These are phyloP conservation scores for Cyclina sinensis DNA, from an alignment of 1,140 invertebrate species.

Conservation along the genomic window DNA sequence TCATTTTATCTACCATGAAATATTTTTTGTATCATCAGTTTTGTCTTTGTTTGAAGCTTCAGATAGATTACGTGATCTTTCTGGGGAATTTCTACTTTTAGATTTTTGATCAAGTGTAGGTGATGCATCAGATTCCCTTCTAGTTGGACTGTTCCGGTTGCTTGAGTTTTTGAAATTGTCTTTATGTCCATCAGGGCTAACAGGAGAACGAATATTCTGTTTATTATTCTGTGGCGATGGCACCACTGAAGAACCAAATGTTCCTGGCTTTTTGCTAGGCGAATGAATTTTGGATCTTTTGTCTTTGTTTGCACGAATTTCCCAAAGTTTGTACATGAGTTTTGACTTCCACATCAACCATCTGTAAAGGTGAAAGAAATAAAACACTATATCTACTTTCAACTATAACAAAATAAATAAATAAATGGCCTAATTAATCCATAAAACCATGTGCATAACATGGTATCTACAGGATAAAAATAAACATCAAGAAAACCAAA, in stretches of 20 bases:
- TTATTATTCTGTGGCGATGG: not conserved
- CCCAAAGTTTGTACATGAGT: conserved; percentile 70
- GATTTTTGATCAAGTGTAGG: not conserved
- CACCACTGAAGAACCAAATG: not conserved
- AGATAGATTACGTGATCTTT: conserved; percentile 10
- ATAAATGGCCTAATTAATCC: too few relatives aligned
- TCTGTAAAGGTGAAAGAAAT: conserved; percentile 49
- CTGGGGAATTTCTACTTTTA: not conserved
- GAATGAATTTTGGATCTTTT: not conserved
- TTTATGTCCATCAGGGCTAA: not conserved
- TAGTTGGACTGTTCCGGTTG: not conserved
- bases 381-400: conserved; percentile 2
- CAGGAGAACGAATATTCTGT: not conserved
- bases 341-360: conserved; percentile 75
- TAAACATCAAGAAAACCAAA: too few relatives aligned
- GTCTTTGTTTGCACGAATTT: conserved; percentile 45
- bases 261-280: not conserved
- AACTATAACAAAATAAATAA: not conserved
- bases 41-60: not conserved
- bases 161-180: not conserved
- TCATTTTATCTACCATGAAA: not conserved
- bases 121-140: not conserved
- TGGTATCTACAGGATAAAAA: too few relatives aligned
- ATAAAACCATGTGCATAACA: too few relatives aligned
- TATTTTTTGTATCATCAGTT: not conserved